A percentile compares a stretch with the other conserved stretches of the same genome.
Conservation (phyloP, 2,888 invertebrate genomes). For the Drosophila yooni region DNA sequence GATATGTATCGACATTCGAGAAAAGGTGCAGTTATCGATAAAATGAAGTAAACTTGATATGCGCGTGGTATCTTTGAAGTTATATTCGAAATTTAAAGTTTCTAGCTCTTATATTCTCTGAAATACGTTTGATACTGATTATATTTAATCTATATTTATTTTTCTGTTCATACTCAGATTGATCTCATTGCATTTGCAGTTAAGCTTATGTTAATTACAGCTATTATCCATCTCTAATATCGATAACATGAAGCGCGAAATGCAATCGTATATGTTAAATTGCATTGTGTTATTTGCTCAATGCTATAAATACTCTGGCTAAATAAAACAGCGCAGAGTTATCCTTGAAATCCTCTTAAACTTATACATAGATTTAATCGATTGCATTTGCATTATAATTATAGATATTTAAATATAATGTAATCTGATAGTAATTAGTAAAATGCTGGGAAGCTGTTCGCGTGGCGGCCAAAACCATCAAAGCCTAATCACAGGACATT, state of each 20-base stretch:
- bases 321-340: not conserved
- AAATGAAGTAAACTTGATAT: too few relatives aligned
- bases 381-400: slow-evolving; percentile 13
- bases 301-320: not conserved
- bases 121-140: not conserved
- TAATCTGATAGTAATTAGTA: slow-evolving; percentile 37
- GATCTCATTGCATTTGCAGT: not conserved
- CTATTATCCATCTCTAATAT: not conserved
- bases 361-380: slow-evolving; percentile 19
- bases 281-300: not conserved
- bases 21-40: not conserved
- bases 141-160: not conserved
- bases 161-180: not conserved
- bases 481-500: slow-evolving; percentile 64
- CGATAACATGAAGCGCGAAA: not conserved
- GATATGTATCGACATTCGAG: not conserved
- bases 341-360: not conserved
- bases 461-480: slow-evolving; percentile 32
- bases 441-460: slow-evolving; percentile 32
- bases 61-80: too few relatives aligned
- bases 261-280: not conserved
- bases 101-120: too few relatives aligned
- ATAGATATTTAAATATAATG: slow-evolving; percentile 37
- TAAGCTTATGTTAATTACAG: not conserved
- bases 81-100: not conserved